Percentiles rank a stretch among this genome's conserved stretches.
Evolutionary conservation across 2,113 vertebrate species (phyloP).

Genomic region (Heptranchias perlo): DNA sequence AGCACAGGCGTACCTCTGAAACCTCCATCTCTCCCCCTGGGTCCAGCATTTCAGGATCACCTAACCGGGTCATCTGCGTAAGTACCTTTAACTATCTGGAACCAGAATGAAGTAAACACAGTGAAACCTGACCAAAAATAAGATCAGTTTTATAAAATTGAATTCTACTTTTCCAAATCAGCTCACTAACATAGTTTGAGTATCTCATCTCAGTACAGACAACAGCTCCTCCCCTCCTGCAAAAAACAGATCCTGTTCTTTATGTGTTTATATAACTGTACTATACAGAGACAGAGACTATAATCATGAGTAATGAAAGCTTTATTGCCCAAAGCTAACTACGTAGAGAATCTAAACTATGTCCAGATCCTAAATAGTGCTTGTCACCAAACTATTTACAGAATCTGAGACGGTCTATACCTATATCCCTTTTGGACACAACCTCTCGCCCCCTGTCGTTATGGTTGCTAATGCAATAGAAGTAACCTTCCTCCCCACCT

Average conservation of each 20-base stretch:
- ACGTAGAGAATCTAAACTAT: neutral
- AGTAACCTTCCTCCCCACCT: neutral
- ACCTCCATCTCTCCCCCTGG: slow-evolving; percentile 93
- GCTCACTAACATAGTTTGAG: neutral
- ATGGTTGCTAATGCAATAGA: neutral
- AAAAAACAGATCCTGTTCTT: neutral
- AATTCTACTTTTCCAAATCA: neutral
- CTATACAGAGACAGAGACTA: neutral
- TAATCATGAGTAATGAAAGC: neutral
- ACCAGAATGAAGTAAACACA: neutral
- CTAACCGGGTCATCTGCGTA: slow-evolving; percentile 92
- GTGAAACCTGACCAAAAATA: neutral
- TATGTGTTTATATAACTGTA: neutral
- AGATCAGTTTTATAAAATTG: neutral
- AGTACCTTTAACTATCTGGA: slow-evolving; percentile 51
- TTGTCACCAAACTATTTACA: neutral
- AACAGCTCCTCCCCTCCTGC: too few species aligned
- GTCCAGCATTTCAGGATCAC: slow-evolving; percentile 84
- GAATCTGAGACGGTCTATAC: neutral
- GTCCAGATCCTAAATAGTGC: neutral
- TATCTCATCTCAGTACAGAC: neutral
- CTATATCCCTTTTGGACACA: neutral
- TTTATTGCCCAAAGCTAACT: neutral
- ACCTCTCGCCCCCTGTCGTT: neutral
- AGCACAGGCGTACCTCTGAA: slow-evolving; percentile 91